Conservation (phyloP, 2,113 vertebrate genomes). For the Alectura lathami region DNA sequence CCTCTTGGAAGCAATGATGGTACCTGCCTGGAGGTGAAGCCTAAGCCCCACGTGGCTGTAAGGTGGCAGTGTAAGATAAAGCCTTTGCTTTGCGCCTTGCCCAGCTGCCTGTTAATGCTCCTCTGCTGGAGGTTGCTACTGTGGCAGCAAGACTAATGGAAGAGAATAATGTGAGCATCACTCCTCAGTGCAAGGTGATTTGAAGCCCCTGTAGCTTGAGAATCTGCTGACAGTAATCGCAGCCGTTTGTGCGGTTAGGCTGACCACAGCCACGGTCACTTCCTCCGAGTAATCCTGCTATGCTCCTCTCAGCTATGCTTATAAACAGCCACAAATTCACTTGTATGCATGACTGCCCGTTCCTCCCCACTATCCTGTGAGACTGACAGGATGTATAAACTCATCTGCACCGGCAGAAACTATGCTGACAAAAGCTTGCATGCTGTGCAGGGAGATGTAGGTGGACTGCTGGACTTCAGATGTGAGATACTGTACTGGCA, state of each 20-base stretch:
- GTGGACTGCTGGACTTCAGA: background rate
- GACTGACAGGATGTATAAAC: background rate
- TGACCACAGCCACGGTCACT: background rate
- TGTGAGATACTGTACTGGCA: slow-evolving; percentile 3
- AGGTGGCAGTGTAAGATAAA: background rate
- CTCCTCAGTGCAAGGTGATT: background rate
- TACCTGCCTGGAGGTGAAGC: background rate
- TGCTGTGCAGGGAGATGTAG: background rate
- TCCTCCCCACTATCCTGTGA: background rate
- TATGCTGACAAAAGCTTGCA: background rate
- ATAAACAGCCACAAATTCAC: background rate
- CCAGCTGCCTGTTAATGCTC: background rate
- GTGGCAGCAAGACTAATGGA: background rate
- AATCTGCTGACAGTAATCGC: background rate
- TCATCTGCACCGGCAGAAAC: background rate
- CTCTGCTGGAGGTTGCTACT: background rate
- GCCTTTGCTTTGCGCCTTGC: background rate
- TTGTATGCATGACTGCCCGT: background rate
- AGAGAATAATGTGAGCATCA: background rate
- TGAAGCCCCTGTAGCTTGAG: background rate
- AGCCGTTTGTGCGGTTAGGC: background rate
- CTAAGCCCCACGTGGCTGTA: background rate
- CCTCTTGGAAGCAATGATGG: background rate
- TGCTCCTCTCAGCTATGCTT: background rate
- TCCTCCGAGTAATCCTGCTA: background rate